These are phyloP conservation scores for Lacerta agilis DNA, from an alignment of 2,797 vertebrate species.

Conservation along the genomic window DNA sequence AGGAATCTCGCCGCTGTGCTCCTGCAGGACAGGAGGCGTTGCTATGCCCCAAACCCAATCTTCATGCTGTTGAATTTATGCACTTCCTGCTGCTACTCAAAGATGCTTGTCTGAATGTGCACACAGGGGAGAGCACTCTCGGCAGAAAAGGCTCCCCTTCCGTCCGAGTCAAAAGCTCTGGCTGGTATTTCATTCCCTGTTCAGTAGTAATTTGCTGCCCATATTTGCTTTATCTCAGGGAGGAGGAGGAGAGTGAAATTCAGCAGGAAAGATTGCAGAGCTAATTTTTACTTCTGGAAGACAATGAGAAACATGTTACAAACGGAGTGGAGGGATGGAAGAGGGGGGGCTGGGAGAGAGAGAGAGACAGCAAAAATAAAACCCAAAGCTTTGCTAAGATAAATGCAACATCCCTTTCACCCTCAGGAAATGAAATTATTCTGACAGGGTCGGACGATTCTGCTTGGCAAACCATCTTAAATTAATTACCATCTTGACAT, in stretches of 20 bases:
- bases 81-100: constrained; percentile 73
- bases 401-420: constrained; percentile 73
- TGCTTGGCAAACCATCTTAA: constrained; percentile 80
- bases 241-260: constrained; percentile 46
- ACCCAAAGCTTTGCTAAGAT: constrained; percentile 68
- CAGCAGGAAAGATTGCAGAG: constrained; percentile 23
- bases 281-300: constrained; percentile 71
- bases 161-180: constrained; percentile 69
- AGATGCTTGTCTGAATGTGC: constrained; percentile 69
- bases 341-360: background rate
- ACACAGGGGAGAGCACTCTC: constrained; percentile 53
- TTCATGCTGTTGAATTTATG: constrained; percentile 72
- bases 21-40: constrained; percentile 54
- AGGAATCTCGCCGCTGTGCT: constrained; percentile 59
- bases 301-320: constrained; percentile 54
- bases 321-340: constrained; percentile 17
- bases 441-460: constrained; percentile 78
- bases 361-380: constrained; percentile 48
- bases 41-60: constrained; percentile 60
- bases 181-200: constrained; percentile 48
- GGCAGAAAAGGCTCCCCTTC: constrained; percentile 57
- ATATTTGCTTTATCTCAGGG: constrained; percentile 56
- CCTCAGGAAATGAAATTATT: constrained; percentile 80
- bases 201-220: constrained; percentile 71
- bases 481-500: constrained; percentile 85